Evolutionary conservation across 2,888 invertebrate genomes (phyloP).

Genomic region (Drosophila pseudotalamancana): DNA sequence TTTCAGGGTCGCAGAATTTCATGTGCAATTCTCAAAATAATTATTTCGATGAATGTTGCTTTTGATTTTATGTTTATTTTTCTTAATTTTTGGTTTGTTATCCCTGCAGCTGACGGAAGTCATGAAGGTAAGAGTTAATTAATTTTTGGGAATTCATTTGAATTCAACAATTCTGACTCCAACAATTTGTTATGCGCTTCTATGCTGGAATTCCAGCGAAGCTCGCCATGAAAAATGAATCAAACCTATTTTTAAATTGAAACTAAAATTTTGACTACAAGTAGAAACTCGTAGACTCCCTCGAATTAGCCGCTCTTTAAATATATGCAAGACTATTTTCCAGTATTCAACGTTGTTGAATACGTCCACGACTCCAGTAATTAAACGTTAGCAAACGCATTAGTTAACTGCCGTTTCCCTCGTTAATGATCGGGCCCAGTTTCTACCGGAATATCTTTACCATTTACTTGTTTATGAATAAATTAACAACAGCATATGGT

Average conservation of each 20-base stretch:
- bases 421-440: slow-evolving; percentile 51
- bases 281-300: slow-evolving; percentile 3
- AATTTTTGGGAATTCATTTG: slow-evolving; percentile 51
- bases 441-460: slow-evolving; percentile 31
- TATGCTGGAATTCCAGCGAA: slow-evolving; percentile 17
- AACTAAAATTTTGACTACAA: not conserved
- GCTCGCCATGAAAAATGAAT: slow-evolving; percentile 6
- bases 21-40: slow-evolving; percentile 59
- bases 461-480: slow-evolving; percentile 44
- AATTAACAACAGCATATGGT: slow-evolving; percentile 31
- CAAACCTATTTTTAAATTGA: not conserved
- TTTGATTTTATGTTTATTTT: not conserved
- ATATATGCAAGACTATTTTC: slow-evolving; percentile 27
- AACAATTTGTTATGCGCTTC: slow-evolving; percentile 33
- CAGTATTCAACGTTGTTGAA: slow-evolving; percentile 18
- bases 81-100: not conserved
- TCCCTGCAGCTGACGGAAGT: slow-evolving; percentile 51
- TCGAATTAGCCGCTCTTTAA: slow-evolving; percentile 8
- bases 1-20: slow-evolving; percentile 57
- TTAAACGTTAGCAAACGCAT: slow-evolving; percentile 34
- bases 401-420: slow-evolving; percentile 48
- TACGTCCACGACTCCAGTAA: slow-evolving; percentile 22
- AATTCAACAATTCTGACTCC: slow-evolving; percentile 22
- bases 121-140: slow-evolving; percentile 31
- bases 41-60: too few species aligned